Evolutionary conservation across 2,113 vertebrate species (phyloP).

Genomic region (Ivindomyrus marchei): DNA sequence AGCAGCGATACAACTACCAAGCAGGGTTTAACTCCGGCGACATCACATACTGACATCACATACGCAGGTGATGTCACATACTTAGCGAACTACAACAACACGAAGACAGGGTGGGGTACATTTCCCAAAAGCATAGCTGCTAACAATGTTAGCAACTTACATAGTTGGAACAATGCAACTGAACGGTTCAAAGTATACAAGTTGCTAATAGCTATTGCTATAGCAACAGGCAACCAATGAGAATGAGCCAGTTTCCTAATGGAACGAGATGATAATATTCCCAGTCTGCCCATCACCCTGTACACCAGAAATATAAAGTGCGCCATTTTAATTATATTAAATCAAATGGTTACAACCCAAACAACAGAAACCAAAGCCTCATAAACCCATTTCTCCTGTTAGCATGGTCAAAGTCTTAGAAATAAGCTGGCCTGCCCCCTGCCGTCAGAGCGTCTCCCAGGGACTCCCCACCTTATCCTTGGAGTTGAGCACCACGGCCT

Average conservation of each 20-base stretch:
- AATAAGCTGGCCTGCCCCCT: not conserved
- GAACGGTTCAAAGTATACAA: not conserved
- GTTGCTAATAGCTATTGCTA: not conserved
- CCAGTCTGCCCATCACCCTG: not conserved
- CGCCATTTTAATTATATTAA: not conserved
- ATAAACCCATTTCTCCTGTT: not conserved
- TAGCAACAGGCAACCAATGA: not conserved
- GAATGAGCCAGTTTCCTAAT: not conserved
- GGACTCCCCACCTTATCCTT: slow-evolving; percentile 78
- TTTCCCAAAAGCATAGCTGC: not conserved
- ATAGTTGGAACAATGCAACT: not conserved
- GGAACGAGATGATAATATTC: not conserved
- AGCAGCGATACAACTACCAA: not conserved
- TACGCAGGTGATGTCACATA: not conserved
- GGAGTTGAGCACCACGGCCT: slow-evolving; percentile 91
- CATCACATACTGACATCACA: not conserved
- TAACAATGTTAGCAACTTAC: not conserved
- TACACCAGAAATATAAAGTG: not conserved
- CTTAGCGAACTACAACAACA: not conserved
- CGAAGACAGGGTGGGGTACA: not conserved
- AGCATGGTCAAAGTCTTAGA: not conserved
- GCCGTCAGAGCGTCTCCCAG: not conserved
- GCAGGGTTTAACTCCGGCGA: not conserved
- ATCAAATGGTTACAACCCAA: not conserved
- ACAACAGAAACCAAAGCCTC: not conserved